Conservation (phyloP, 1,140 invertebrate genomes). For the Acromyrmex heyeri region DNA sequence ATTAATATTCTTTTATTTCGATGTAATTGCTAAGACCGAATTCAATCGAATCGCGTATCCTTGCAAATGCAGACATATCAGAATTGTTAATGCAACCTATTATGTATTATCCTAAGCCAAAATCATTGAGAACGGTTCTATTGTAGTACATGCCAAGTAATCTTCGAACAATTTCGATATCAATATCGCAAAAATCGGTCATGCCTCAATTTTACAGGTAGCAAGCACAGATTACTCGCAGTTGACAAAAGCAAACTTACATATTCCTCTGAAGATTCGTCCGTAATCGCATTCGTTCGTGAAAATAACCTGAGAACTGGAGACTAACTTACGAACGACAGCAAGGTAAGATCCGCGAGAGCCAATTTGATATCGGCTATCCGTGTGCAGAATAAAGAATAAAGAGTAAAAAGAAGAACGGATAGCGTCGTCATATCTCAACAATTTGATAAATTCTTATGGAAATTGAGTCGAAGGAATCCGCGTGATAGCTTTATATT, state of each 20-base stretch:
- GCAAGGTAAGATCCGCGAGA: not conserved
- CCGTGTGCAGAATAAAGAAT: not conserved
- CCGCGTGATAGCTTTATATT: conserved; percentile 5
- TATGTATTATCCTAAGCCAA: not conserved
- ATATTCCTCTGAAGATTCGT: not conserved
- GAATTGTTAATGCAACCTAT: conserved; percentile 2
- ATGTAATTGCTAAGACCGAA: not conserved
- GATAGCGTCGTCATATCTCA: not conserved
- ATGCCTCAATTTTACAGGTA: conserved; percentile 7
- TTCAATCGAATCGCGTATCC: not conserved
- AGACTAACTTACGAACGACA: not conserved
- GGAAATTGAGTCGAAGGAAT: not conserved
- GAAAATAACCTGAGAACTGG: conserved; percentile 1
- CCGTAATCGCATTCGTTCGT: not conserved
- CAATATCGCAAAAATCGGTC: conserved; percentile 18
- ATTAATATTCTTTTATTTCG: not conserved
- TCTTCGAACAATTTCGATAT: not conserved
- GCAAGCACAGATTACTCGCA: conserved; percentile 2
- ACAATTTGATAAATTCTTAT: conserved; percentile 13
- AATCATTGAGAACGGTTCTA: not conserved
- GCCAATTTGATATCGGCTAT: not conserved
- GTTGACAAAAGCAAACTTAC: conserved; percentile 1
- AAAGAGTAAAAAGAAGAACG: not conserved
- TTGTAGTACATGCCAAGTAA: not conserved
- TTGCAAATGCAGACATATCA: not conserved